Percentiles rank a stretch among this genome's conserved stretches.
Evolutionary conservation across 2,797 vertebrate species (phyloP).

Genomic region (Sebastiscus tertius): DNA sequence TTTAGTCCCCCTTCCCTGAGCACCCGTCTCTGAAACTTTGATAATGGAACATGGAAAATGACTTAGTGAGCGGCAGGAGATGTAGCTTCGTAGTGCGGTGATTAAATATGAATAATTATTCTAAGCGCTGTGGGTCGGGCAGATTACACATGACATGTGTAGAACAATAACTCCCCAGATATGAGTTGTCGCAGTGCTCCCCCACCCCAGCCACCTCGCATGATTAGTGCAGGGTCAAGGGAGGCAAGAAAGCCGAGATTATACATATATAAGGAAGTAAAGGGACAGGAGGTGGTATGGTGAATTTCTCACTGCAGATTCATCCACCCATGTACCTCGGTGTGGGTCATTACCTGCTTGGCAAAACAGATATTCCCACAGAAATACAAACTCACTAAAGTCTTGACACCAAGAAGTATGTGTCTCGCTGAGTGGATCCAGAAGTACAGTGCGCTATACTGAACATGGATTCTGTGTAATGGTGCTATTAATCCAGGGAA

Average conservation of each 20-base stretch:
- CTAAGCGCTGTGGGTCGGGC: slow-evolving; percentile 75
- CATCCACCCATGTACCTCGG: slow-evolving; percentile 36
- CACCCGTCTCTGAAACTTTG: slow-evolving; percentile 85
- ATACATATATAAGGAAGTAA: slow-evolving; percentile 32
- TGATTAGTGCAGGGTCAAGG: slow-evolving; percentile 57
- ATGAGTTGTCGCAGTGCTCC: slow-evolving; percentile 63
- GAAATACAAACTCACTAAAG: slow-evolving; percentile 56
- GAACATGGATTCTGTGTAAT: slow-evolving; percentile 81
- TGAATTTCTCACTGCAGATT: slow-evolving; percentile 30
- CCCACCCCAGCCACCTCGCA: slow-evolving; percentile 39
- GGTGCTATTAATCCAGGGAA: slow-evolving; percentile 82
- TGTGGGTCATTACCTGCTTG: slow-evolving; percentile 57
- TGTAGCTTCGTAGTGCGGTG: slow-evolving; percentile 75
- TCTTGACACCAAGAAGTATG: slow-evolving; percentile 37
- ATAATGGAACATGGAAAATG: slow-evolving; percentile 88
- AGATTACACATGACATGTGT: slow-evolving; percentile 86
- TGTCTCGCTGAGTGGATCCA: slow-evolving; percentile 55
- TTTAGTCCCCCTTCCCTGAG: slow-evolving; percentile 81
- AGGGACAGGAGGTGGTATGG: slow-evolving; percentile 22
- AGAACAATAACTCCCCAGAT: slow-evolving; percentile 84
- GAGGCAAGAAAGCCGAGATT: slow-evolving; percentile 33
- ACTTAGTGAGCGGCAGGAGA: slow-evolving; percentile 82
- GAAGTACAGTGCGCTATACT: slow-evolving; percentile 53
- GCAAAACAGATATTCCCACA: slow-evolving; percentile 57
- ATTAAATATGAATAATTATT: slow-evolving; percentile 90